Conservation (phyloP, 2,888 invertebrate species). For the Cephus runcator region DNA sequence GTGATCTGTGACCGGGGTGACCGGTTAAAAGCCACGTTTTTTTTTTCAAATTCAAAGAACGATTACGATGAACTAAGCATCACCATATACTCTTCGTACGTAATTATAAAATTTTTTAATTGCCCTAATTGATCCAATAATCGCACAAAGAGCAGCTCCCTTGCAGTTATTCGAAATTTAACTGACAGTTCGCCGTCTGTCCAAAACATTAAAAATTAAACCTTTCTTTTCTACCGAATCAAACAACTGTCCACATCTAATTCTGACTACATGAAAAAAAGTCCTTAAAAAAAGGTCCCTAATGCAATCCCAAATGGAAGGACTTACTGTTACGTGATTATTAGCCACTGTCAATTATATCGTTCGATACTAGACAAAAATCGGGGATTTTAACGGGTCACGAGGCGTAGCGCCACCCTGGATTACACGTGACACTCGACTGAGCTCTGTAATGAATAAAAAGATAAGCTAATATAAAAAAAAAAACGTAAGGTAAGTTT, state of each 20-base stretch:
- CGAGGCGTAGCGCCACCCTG: background rate
- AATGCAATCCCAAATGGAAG: background rate
- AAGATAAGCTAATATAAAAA: constrained; percentile 21
- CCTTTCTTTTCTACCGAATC: background rate
- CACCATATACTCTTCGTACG: background rate
- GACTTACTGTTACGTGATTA: background rate
- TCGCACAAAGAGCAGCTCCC: background rate
- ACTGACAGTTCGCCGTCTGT: background rate
- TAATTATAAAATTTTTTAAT: too few species aligned
- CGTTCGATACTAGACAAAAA: background rate
- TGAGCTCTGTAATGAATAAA: constrained; percentile 11
- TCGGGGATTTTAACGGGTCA: constrained; percentile 1
- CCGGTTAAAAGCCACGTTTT: background rate
- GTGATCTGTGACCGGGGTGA: constrained; percentile 6
- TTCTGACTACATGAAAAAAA: background rate
- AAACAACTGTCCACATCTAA: background rate
- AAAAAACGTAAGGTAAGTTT: constrained; percentile 49
- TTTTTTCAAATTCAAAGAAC: background rate
- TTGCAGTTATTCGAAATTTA: background rate
- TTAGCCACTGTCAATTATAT: background rate
- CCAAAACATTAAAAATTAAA: background rate
- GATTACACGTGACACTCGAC: background rate
- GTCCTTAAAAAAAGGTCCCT: background rate
- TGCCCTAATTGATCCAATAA: too few species aligned
- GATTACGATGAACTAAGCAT: background rate